These are phyloP conservation scores for Noctuana brunneofusca DNA, from an alignment of 2,888 invertebrate genomes.

Conservation along the genomic window DNA sequence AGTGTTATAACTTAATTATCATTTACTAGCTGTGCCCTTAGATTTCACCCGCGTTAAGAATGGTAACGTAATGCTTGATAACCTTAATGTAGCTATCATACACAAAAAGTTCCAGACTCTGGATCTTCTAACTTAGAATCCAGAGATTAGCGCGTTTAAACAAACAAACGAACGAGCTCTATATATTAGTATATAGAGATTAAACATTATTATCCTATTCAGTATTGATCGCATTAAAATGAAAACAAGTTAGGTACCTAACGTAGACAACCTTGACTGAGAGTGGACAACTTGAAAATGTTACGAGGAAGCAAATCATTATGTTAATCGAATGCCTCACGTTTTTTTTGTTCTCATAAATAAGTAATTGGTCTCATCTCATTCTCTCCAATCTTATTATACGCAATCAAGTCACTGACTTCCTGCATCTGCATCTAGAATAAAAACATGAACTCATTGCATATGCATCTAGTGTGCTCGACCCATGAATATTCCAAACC, in stretches of 20 bases:
- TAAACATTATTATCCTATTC: background rate
- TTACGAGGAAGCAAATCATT: constrained; percentile 6
- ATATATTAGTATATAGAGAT: background rate
- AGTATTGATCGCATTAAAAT: background rate
- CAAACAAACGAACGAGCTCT: background rate
- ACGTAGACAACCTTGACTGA: background rate
- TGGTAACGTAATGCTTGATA: too few relatives aligned
- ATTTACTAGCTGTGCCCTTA: too few relatives aligned
- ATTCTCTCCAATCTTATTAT: constrained; percentile 2
- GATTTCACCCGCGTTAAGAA: too few relatives aligned
- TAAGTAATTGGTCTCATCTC: constrained; percentile 11
- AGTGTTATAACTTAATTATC: too few relatives aligned
- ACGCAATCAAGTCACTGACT: constrained; percentile 16
- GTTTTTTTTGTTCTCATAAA: constrained; percentile 7
- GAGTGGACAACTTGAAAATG: constrained; percentile 14
- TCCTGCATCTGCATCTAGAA: constrained; percentile 15
- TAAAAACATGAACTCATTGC: constrained; percentile 12
- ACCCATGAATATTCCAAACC: constrained; percentile 15
- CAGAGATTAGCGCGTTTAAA: too few relatives aligned
- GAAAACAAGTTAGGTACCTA: background rate
- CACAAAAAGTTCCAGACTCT: too few relatives aligned
- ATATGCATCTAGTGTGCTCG: constrained; percentile 16
- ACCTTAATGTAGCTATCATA: too few relatives aligned
- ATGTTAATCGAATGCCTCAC: background rate
- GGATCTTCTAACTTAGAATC: too few relatives aligned